These are phyloP conservation scores for Luscinia luscinia DNA, from an alignment of 2,797 vertebrate species.

Conservation along the genomic window DNA sequence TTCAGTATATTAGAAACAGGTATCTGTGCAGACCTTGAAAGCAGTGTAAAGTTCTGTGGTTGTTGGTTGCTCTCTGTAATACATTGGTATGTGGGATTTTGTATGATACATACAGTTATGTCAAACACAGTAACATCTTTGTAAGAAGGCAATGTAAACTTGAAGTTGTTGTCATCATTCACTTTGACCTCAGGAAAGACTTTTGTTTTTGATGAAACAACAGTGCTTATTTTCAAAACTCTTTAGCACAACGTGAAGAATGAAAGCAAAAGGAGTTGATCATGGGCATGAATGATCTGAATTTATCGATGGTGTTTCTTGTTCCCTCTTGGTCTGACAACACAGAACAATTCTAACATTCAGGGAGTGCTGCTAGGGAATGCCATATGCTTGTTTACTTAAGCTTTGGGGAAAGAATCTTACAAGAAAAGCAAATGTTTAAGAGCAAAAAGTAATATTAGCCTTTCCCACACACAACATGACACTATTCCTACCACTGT, in stretches of 20 bases:
- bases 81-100: background rate
- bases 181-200: background rate
- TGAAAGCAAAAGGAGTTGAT: background rate
- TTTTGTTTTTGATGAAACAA: background rate
- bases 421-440: conserved; percentile 36
- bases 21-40: background rate
- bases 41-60: rapidly evolving
- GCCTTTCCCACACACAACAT: conserved; percentile 11
- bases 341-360: background rate
- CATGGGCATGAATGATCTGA: background rate
- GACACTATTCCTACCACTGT: background rate
- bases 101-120: background rate
- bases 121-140: background rate
- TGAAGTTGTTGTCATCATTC: background rate
- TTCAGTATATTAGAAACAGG: background rate
- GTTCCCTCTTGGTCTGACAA: background rate
- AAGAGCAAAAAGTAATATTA: conserved; percentile 27
- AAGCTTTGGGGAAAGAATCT: conserved; percentile 11
- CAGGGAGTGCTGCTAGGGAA: conserved; percentile 14
- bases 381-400: conserved; percentile 34
- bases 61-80: background rate
- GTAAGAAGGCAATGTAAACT: background rate
- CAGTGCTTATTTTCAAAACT: background rate
- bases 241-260: background rate
- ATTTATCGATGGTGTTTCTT: background rate